phyloP scores from a whole-genome alignment of 2,797 vertebrate genomes.

The Ctenopoma multispine region DNA sequence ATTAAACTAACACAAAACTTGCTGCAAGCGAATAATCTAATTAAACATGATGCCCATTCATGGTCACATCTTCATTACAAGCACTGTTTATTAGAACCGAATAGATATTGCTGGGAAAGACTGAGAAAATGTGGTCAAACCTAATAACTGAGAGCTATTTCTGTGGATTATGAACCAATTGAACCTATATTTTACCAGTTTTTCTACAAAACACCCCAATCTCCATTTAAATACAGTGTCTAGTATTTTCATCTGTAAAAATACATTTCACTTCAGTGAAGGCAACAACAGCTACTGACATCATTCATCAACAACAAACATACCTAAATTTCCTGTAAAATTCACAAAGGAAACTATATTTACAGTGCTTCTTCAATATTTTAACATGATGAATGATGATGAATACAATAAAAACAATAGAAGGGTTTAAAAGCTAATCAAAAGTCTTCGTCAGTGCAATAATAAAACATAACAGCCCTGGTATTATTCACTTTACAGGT shows the following conservation, averaged over 20 bases:
- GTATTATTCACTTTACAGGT: conserved; percentile 33
- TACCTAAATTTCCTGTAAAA: conserved; percentile 11
- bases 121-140: conserved; percentile 27
- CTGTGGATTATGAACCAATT: conserved; percentile 10
- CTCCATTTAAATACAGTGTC: conserved; percentile 7
- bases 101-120: conserved; percentile 26
- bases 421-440: conserved; percentile 45
- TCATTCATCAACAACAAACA: conserved; percentile 17
- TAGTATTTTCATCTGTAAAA: conserved; percentile 5
- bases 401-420: conserved; percentile 32
- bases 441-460: conserved; percentile 33
- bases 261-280: conserved; percentile 1
- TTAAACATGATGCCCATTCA: conserved; percentile 60
- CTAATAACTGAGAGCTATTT: conserved; percentile 31
- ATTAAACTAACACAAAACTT: conserved; percentile 55
- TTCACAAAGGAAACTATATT: not conserved
- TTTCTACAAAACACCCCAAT: conserved; percentile 7
- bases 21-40: conserved; percentile 65
- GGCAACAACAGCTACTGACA: conserved; percentile 17
- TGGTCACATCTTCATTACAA: conserved; percentile 59
- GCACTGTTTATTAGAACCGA: conserved; percentile 43
- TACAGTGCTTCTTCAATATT: conserved; percentile 5
- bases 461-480: conserved; percentile 38
- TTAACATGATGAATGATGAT: conserved; percentile 11
- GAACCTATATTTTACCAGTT: conserved; percentile 4